A percentile compares a stretch with the other conserved stretches of the same genome.
These are phyloP conservation scores for Leptothorax acervorum DNA, from an alignment of 2,888 invertebrate species.

Conservation along the genomic window DNA sequence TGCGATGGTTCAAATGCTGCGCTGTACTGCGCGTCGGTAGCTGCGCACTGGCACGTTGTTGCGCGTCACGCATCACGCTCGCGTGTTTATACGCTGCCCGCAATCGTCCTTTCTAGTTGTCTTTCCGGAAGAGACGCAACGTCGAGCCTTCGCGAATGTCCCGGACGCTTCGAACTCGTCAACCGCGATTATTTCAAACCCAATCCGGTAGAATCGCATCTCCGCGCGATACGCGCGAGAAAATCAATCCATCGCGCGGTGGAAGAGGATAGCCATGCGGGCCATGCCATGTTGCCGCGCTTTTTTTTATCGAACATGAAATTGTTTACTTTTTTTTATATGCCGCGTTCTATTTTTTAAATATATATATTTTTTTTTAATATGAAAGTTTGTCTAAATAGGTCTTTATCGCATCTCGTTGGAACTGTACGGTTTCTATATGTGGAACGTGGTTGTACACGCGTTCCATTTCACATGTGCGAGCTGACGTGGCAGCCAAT, in stretches of 20 bases:
- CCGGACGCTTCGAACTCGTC: neutral
- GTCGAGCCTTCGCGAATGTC: neutral
- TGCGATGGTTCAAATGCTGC: conserved; percentile 81
- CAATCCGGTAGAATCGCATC: neutral
- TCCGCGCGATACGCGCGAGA: neutral
- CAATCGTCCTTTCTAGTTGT: conserved; percentile 56
- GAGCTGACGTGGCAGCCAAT: neutral
- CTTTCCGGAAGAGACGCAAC: neutral
- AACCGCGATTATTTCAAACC: neutral
- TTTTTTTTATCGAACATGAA: too few species aligned
- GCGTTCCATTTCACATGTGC: neutral
- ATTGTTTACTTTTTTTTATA: neutral
- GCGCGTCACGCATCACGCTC: conserved; percentile 63
- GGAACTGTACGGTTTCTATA: neutral
- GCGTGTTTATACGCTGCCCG: conserved; percentile 62
- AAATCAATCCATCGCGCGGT: neutral
- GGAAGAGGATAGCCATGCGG: neutral
- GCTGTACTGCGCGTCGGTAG: conserved; percentile 80
- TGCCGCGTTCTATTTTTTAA: neutral
- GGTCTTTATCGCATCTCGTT: neutral
- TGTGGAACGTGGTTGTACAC: too few species aligned
- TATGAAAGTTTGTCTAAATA: neutral
- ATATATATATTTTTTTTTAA: neutral
- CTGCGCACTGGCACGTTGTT: conserved; percentile 74
- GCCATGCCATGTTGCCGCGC: neutral